A percentile compares a stretch with the other conserved stretches of the same genome.
phyloP scores from a whole-genome alignment of 2,797 vertebrate species.

The Rhinophrynus dorsalis region DNA sequence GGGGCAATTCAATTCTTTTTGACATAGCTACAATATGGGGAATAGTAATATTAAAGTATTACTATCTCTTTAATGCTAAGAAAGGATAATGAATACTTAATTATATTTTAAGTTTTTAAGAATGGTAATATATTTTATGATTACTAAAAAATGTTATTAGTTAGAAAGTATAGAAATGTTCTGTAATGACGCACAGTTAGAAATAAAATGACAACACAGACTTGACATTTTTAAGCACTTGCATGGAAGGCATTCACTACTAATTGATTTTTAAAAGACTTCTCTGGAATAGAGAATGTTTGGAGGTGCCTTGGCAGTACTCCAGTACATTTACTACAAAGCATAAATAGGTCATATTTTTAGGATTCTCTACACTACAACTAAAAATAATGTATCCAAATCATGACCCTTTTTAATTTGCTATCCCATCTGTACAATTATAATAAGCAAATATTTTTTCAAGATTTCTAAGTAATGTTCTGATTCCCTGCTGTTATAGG shows the following conservation, averaged over 20 bases:
- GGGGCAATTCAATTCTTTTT: too few relatives aligned
- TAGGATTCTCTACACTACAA: slow-evolving; percentile 50
- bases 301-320: slow-evolving; percentile 67
- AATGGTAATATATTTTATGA: too few relatives aligned
- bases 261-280: slow-evolving; percentile 79
- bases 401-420: slow-evolving; percentile 61
- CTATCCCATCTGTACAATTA: slow-evolving; percentile 59
- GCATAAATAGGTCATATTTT: slow-evolving; percentile 68
- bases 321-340: slow-evolving; percentile 71
- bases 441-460: slow-evolving; percentile 54
- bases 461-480: slow-evolving; percentile 54
- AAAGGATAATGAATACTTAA: too few relatives aligned
- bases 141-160: slow-evolving; percentile 60
- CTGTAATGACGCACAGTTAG: slow-evolving; percentile 57
- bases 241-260: slow-evolving; percentile 67
- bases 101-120: too few relatives aligned
- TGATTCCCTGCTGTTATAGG: slow-evolving; percentile 54
- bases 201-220: slow-evolving; percentile 54
- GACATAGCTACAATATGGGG: too few relatives aligned
- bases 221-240: slow-evolving; percentile 73
- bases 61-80: too few relatives aligned
- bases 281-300: slow-evolving; percentile 70
- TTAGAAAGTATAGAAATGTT: slow-evolving; percentile 66
- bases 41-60: too few relatives aligned
- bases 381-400: slow-evolving; percentile 58